Evolutionary conservation across 2,797 vertebrate genomes (phyloP).

Genomic region (Chaenodraco wilsoni): DNA sequence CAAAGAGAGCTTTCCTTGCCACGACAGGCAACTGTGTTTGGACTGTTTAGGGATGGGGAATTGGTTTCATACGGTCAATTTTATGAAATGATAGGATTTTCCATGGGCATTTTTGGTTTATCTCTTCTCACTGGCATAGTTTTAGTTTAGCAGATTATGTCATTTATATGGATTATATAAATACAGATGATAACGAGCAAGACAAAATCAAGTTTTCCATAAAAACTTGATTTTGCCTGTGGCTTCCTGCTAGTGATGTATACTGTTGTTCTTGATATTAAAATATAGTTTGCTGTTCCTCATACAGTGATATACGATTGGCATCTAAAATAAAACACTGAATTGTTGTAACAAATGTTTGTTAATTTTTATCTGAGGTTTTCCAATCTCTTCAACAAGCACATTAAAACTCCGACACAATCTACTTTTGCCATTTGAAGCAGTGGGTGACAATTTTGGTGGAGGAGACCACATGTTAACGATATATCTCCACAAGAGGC

Average conservation of each 20-base stretch:
- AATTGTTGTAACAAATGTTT: constrained; percentile 1
- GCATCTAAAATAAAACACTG: constrained; percentile 5
- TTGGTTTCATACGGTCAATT: constrained; percentile 9
- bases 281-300: constrained; percentile 5
- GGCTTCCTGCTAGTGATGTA: background rate
- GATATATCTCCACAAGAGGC: too few species aligned
- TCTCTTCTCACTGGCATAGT: constrained; percentile 19
- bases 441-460: too few species aligned
- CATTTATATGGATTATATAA: constrained; percentile 14
- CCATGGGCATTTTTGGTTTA: background rate
- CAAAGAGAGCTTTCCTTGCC: constrained; percentile 14
- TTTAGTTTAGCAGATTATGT: constrained; percentile 33
- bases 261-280: constrained; percentile 34
- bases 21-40: constrained; percentile 36
- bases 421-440: too few species aligned
- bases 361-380: background rate
- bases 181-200: constrained; percentile 18
- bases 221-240: background rate
- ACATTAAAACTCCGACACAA: too few species aligned
- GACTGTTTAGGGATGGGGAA: constrained; percentile 9
- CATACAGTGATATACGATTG: background rate
- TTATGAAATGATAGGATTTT: constrained; percentile 33
- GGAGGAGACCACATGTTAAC: too few species aligned
- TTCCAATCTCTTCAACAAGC: background rate
- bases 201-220: constrained; percentile 14